Evolutionary conservation across 64 coral and sea anemone genomes (phyloP), one percentile per base, ranked within the genome.

Genomic region (Hydrozoanthus tunicans): DNA sequence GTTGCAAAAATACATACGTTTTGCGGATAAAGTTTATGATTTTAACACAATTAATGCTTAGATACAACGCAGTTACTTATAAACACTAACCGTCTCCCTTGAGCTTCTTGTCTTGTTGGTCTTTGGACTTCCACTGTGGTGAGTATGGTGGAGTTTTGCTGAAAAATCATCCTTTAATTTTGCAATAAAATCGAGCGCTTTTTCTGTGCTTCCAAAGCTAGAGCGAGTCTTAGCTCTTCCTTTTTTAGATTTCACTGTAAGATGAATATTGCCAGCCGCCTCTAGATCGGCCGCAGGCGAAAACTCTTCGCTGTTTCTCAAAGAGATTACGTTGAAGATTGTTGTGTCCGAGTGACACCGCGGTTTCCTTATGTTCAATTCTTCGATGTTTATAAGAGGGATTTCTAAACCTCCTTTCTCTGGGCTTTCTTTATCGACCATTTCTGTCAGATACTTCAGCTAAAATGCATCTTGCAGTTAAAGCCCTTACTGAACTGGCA

Each of bases 61-160:
- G 5, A 4, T 7, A 53, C 15, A n/a, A 79, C 17, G 13, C 75
- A 79, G 12, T 17, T 27, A 61, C 12, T 14, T 15, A 53, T 13
- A 83, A 83, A 83, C 81, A 88, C 84, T 88, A 70, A 88, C 84
- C 84, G 84, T 88, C 74, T 88, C 84, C 43, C 7, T 88, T 6
- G 70, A 74, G 53, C 74, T 67, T 6, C 74, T 88, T 43, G 20
- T 24, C 56, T 88, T 88, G 53, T 71, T 17, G 25, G 3, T 51
- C 56, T 88, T 88, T 51, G 84, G 84, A 61, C 25, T 88, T 23
- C 13, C 57, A 82, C 32, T 43, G 32, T 43, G 32, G 2, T 43
- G 32, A 43, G 32, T 43, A 43, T 59, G 60, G 20, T 51, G 56
- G n/a, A 88, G 55, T 24, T 75, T 88, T 3, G 84, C 84, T 61